Percentiles rank a stretch among this genome's conserved stretches.
Conservation (phyloP, 2,797 vertebrate species). For the Chromobotia macracanthus region DNA sequence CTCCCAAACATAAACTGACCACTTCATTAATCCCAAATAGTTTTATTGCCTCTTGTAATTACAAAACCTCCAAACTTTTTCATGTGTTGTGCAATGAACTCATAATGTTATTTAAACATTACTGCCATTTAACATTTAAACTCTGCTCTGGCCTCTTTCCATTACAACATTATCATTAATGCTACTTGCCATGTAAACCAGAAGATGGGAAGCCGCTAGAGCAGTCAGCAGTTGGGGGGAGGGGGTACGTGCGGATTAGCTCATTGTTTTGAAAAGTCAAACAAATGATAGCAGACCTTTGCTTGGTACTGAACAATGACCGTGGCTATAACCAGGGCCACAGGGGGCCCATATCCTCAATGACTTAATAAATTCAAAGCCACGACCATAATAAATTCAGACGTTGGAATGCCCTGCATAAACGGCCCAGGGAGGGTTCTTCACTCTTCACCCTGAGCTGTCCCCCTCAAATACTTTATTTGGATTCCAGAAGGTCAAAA, state of each 20-base stretch:
- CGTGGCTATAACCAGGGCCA: slow-evolving; percentile 49
- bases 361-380: slow-evolving; percentile 67
- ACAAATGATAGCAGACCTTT: slow-evolving; percentile 57
- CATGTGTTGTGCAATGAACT: slow-evolving; percentile 4
- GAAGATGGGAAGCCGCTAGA: slow-evolving; percentile 63
- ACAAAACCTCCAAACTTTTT: neutral
- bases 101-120: slow-evolving; percentile 32
- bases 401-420: slow-evolving; percentile 55
- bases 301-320: slow-evolving; percentile 58
- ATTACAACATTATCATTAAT: slow-evolving; percentile 37
- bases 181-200: slow-evolving; percentile 56
- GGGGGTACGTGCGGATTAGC: slow-evolving; percentile 55
- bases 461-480: slow-evolving; percentile 40
- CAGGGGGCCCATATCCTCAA: slow-evolving; percentile 66
- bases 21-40: neutral
- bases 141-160: slow-evolving; percentile 41
- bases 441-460: slow-evolving; percentile 18
- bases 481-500: slow-evolving; percentile 39
- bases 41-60: slow-evolving; percentile 2
- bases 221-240: slow-evolving; percentile 45
- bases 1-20: neutral
- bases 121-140: slow-evolving; percentile 45
- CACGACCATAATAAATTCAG: slow-evolving; percentile 57
- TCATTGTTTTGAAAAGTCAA: slow-evolving; percentile 68
- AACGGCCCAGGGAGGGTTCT: slow-evolving; percentile 33